These are phyloP conservation scores for Parnassius apollo DNA, from an alignment of 2,888 invertebrate genomes.

Conservation along the genomic window DNA sequence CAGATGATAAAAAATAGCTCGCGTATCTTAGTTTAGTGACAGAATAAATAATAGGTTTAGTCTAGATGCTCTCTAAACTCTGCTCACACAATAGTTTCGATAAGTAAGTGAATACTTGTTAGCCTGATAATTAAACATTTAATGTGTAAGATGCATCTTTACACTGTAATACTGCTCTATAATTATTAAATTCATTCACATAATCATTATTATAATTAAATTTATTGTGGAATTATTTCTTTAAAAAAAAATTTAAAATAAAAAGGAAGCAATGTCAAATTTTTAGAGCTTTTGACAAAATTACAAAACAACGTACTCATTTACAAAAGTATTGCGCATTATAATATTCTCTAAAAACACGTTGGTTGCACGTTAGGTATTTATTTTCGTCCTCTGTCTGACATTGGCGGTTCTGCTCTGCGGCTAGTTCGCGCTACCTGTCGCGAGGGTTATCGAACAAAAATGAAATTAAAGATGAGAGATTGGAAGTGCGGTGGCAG, in stretches of 20 bases:
- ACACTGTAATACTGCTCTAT: background rate
- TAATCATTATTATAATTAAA: too few relatives aligned
- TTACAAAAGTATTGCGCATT: background rate
- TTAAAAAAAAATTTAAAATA: too few relatives aligned
- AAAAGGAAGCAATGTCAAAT: too few relatives aligned
- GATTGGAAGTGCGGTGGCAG: slow-evolving; percentile 25
- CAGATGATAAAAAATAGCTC: slow-evolving; percentile 27
- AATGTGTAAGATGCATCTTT: slow-evolving; percentile 4
- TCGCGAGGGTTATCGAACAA: slow-evolving; percentile 12
- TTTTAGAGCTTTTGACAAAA: too few relatives aligned
- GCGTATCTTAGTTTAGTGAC: slow-evolving; percentile 17
- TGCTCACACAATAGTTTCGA: slow-evolving; percentile 22
- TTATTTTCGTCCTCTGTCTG: slow-evolving; percentile 26
- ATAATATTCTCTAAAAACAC: slow-evolving; percentile 9
- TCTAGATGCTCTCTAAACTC: slow-evolving; percentile 29
- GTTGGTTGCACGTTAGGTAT: slow-evolving; percentile 11
- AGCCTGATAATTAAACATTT: slow-evolving; percentile 4
- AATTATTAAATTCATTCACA: too few relatives aligned
- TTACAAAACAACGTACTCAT: background rate
- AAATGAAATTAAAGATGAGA: slow-evolving; percentile 21
- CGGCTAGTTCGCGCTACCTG: slow-evolving; percentile 12
- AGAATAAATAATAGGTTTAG: too few relatives aligned
- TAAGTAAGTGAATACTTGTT: slow-evolving; percentile 25
- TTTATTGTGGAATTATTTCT: too few relatives aligned
- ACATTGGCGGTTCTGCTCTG: slow-evolving; percentile 20